phyloP scores from a whole-genome alignment of 2,113 vertebrate genomes.

The Uropsilus gracilis region DNA sequence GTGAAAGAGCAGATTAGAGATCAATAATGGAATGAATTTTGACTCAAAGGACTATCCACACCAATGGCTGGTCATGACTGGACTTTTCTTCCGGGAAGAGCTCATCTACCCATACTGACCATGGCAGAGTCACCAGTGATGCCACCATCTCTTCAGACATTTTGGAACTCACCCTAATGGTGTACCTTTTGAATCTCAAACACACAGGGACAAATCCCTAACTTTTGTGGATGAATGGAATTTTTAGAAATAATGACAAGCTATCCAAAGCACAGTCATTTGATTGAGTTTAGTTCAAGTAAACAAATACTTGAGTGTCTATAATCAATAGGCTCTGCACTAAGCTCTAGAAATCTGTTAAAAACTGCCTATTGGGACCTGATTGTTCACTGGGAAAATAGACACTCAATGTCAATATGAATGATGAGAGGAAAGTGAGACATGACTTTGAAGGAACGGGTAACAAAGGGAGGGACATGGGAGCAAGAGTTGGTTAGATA shows the following conservation, averaged over 20 bases:
- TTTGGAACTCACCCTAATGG: too few relatives aligned
- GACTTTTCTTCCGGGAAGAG: neutral
- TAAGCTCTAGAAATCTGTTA: neutral
- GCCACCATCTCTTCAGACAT: neutral
- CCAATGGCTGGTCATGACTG: too few relatives aligned
- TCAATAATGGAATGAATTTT: neutral
- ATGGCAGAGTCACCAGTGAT: neutral
- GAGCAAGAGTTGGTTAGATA: neutral
- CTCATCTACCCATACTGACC: too few relatives aligned
- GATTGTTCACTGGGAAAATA: neutral
- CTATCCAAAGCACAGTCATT: neutral
- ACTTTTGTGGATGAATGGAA: neutral
- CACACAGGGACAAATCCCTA: neutral
- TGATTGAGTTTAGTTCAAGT: neutral
- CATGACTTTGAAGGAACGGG: fast-evolving
- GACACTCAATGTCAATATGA: neutral
- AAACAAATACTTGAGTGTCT: neutral
- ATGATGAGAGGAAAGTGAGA: fast-evolving
- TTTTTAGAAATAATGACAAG: neutral
- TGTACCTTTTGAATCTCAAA: neutral
- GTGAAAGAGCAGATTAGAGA: neutral
- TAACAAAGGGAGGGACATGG: neutral
- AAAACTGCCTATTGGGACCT: neutral
- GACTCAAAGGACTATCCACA: too few relatives aligned
- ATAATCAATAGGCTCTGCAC: neutral